phyloP scores from a whole-genome alignment of 2,797 vertebrate species.

The Phrynocephalus forsythii region DNA sequence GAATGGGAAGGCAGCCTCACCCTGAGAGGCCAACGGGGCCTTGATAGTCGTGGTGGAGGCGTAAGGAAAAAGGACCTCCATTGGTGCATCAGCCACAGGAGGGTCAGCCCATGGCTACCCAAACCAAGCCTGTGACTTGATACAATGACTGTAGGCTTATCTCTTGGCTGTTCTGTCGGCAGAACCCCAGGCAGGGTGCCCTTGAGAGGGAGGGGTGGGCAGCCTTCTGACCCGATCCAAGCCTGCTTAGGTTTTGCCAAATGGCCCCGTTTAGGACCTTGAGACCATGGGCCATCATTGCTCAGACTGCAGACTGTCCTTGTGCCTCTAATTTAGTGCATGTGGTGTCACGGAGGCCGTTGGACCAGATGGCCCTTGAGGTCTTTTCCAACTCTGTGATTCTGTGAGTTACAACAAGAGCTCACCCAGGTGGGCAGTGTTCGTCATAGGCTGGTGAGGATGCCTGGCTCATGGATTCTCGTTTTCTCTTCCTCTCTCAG shows the following conservation, averaged over 20 bases:
- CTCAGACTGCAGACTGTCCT: neutral
- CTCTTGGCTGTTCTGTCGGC: neutral
- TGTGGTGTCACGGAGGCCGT: no score
- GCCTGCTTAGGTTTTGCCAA: neutral
- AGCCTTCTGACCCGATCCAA: neutral
- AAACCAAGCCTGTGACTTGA: neutral
- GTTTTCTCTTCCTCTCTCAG: conserved; percentile 58
- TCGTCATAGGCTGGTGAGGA: neutral
- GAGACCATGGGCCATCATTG: neutral
- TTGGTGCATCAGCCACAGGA: no score
- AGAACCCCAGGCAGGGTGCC: no score
- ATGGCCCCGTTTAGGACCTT: neutral
- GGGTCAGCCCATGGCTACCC: no score
- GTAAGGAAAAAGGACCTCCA: no score
- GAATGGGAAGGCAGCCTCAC: no score
- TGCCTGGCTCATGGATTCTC: conserved; percentile 1
- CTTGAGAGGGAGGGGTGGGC: no score
- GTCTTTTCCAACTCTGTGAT: no score
- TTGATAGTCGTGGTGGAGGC: no score
- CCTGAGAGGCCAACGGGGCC: no score
- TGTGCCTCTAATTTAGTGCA: neutral
- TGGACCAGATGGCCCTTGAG: no score
- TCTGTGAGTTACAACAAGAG: neutral
- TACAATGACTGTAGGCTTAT: no score
- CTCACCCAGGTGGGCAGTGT: neutral